Evolutionary conservation across 1,140 invertebrate genomes (phyloP).

Genomic region (Rhizoglyphus robini): DNA sequence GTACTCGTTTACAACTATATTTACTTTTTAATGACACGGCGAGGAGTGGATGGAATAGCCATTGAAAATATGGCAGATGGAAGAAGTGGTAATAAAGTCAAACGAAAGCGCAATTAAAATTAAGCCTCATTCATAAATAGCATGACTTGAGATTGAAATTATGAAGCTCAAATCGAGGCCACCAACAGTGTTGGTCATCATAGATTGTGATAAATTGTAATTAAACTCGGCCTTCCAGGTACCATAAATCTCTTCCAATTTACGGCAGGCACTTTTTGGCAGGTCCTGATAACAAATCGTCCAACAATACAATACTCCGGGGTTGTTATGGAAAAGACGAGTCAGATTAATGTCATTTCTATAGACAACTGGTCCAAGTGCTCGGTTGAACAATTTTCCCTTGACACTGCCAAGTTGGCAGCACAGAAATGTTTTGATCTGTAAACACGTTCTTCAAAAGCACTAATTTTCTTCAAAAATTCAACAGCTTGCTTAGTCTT

Average conservation of each 20-base stretch:
- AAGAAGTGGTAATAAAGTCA: too few species aligned
- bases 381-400: constrained; percentile 97
- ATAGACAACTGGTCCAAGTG: constrained; percentile 90
- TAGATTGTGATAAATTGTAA: constrained; percentile 87
- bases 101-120: too few species aligned
- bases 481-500: constrained; percentile 96
- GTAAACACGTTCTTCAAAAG: constrained; percentile 94
- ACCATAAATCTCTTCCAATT: constrained; percentile 79
- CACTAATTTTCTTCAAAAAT: constrained; percentile 68
- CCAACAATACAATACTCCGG: constrained; percentile 93
- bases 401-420: too few species aligned
- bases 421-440: constrained; percentile 91
- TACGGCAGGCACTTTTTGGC: constrained; percentile 72
- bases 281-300: constrained; percentile 93
- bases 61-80: too few species aligned
- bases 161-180: too few species aligned
- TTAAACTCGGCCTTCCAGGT: constrained; percentile 81
- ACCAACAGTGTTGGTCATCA: constrained; percentile 98
- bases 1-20: too few species aligned
- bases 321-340: constrained; percentile 96
- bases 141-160: too few species aligned
- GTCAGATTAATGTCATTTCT: constrained; percentile 78
- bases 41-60: background rate
- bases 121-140: too few species aligned
- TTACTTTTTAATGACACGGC: background rate